A percentile compares a stretch with the other conserved stretches of the same genome.
phyloP scores from a whole-genome alignment of 2,113 vertebrate species.

The Emydocephalus ijimae region DNA sequence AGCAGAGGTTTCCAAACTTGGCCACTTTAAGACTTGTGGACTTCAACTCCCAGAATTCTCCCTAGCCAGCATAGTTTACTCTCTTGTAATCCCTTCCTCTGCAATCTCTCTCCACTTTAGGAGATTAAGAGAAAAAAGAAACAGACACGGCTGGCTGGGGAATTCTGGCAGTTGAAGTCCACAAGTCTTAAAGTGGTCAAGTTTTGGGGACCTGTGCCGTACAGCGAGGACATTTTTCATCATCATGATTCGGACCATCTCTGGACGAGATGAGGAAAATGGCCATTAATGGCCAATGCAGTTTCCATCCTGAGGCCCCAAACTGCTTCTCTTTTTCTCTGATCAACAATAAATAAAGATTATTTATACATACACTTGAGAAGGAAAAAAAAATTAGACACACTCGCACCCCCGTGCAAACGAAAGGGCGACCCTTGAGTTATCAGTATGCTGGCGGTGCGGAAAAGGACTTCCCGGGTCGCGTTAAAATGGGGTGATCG shows the following conservation, averaged over 20 bases:
- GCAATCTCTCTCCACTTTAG: too few relatives aligned
- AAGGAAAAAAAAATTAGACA: not conserved
- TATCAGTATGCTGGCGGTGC: conserved; percentile 6
- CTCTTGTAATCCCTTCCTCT: too few relatives aligned
- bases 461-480: not conserved
- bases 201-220: too few relatives aligned
- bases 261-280: not conserved
- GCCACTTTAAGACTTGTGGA: too few relatives aligned
- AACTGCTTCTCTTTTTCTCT: not conserved
- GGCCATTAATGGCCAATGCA: not conserved
- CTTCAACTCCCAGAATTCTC: too few relatives aligned
- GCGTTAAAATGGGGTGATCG: not conserved
- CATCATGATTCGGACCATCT: not conserved
- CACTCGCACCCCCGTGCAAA: not conserved
- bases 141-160: too few relatives aligned
- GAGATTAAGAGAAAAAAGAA: too few relatives aligned
- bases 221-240: not conserved
- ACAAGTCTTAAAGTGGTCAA: too few relatives aligned
- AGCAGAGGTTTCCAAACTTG: not conserved
- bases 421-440: not conserved
- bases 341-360: conserved; percentile 24
- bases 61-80: too few relatives aligned
- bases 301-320: not conserved
- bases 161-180: too few relatives aligned
- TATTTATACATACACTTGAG: conserved; percentile 23